Conservation (phyloP, 2,888 invertebrate genomes). For the Cheilosia soror region DNA sequence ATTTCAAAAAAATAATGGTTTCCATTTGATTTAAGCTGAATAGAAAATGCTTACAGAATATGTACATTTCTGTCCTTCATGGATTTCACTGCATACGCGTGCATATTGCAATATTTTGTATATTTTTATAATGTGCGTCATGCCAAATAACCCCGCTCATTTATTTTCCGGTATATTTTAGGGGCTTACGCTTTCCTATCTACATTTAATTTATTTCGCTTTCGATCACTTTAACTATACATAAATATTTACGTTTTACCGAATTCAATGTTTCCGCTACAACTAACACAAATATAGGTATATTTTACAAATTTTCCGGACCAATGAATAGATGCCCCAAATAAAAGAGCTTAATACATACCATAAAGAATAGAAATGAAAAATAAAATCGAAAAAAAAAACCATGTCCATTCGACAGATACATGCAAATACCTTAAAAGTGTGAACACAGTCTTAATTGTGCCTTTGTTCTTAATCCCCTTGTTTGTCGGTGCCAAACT, state of each 20-base stretch:
- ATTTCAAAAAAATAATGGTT: constrained; percentile 1
- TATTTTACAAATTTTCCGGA: constrained; percentile 22
- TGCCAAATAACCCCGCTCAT: constrained; percentile 7
- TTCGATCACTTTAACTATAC: constrained; percentile 2
- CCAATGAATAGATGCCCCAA: constrained; percentile 14
- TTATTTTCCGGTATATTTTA: constrained; percentile 12
- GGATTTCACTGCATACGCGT: background rate
- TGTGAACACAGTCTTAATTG: constrained; percentile 15
- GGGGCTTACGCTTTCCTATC: background rate
- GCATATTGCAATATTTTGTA: constrained; percentile 1
- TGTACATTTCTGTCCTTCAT: background rate
- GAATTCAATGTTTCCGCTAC: constrained; percentile 12
- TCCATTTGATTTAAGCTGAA: constrained; percentile 42
- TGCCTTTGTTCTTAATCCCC: constrained; percentile 21
- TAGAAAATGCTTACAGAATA: constrained; percentile 15
- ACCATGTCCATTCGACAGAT: constrained; percentile 10
- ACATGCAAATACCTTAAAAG: constrained; percentile 35
- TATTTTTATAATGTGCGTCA: background rate
- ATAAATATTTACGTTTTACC: constrained; percentile 5
- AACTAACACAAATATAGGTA: background rate
- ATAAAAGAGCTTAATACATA: background rate
- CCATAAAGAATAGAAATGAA: no score
- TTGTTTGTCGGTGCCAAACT: background rate
- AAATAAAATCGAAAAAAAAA: background rate
- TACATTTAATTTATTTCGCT: constrained; percentile 22